Conservation (phyloP, 2,113 vertebrate genomes). For the Chroicocephalus ridibundus region DNA sequence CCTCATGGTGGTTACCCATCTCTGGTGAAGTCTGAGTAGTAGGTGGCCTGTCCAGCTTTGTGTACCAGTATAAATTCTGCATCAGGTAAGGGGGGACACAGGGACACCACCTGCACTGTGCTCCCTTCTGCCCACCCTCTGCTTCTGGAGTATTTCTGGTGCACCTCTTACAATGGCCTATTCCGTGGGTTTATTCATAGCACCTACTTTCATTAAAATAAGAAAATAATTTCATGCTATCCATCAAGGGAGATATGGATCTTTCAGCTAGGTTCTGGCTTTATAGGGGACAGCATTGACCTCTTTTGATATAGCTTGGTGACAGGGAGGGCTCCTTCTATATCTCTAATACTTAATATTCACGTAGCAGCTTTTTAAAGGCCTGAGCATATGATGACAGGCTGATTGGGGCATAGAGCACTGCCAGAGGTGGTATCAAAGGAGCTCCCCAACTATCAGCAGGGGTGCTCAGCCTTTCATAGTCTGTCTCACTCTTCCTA, state of each 20-base stretch:
- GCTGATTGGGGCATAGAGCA: rapidly evolving
- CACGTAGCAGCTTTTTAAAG: neutral
- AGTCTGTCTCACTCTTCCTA: neutral
- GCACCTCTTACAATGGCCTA: neutral
- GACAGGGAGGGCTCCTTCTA: neutral
- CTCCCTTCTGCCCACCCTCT: neutral
- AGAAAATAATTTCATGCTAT: neutral
- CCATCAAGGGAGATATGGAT: neutral
- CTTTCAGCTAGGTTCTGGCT: neutral
- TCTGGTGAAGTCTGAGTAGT: neutral
- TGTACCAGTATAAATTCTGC: neutral
- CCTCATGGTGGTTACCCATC: neutral
- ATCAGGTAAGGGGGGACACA: neutral
- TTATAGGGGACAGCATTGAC: neutral
- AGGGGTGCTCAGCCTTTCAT: neutral
- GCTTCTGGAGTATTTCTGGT: neutral
- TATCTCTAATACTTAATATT: neutral
- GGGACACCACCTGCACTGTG: neutral
- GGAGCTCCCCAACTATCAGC: neutral
- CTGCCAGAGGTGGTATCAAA: neutral
- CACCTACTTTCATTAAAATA: neutral
- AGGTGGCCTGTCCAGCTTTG: neutral
- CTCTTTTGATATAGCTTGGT: neutral
- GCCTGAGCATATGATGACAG: neutral
- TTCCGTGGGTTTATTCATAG: neutral